phyloP scores from a whole-genome alignment of 2,797 vertebrate genomes.

The Anguilla megastoma region DNA sequence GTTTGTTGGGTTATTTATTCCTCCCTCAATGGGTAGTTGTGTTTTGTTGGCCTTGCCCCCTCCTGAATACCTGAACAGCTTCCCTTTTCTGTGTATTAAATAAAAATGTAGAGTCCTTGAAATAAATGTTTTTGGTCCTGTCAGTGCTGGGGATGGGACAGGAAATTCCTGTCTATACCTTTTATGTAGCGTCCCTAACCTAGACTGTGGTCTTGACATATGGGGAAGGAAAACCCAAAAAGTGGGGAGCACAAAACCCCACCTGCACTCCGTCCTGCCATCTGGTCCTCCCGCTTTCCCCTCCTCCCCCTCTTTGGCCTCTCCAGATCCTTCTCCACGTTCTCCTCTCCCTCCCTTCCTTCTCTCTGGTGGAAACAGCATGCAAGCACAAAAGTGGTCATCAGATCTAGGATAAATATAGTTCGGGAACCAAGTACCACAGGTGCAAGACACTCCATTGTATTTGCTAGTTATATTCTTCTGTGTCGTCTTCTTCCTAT shows the following conservation, averaged over 20 bases:
- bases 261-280: not conserved
- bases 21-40: no score
- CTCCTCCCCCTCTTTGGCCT: not conserved
- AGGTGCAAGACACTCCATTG: not conserved
- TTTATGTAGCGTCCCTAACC: no score
- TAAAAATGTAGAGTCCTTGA: no score
- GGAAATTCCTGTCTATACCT: no score
- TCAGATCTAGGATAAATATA: not conserved
- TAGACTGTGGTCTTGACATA: no score
- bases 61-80: no score
- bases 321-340: not conserved
- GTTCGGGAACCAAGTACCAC: not conserved
- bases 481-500: not conserved
- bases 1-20: no score
- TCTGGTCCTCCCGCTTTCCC: not conserved
- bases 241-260: not conserved
- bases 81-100: no score
- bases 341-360: slow-evolving; percentile 17
- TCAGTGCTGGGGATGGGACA: no score
- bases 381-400: not conserved
- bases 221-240: not conserved
- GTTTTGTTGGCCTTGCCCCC: no score
- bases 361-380: not conserved
- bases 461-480: not conserved
- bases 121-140: no score